phyloP scores from a whole-genome alignment of 2,797 vertebrate species.

The Podarcis siculus region DNA sequence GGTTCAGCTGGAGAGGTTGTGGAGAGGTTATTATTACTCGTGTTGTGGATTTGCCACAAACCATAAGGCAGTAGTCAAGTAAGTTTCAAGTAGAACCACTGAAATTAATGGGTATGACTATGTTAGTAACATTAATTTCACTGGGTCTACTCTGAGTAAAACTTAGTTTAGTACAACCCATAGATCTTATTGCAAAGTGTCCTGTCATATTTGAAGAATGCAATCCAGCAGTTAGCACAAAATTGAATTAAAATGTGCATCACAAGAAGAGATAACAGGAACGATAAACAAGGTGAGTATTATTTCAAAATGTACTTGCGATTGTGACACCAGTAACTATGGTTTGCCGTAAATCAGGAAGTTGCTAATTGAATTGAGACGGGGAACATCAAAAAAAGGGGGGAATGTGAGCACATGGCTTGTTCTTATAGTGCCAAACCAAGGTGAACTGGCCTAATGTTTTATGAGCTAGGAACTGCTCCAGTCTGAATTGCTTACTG shows the following conservation, averaged over 20 bases:
- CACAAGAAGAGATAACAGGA: background rate
- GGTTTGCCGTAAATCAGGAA: background rate
- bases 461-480: background rate
- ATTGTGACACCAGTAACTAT: background rate
- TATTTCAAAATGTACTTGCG: background rate
- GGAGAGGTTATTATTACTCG: background rate
- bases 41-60: background rate
- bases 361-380: background rate
- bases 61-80: no score
- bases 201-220: background rate
- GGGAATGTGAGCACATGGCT: background rate
- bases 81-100: no score
- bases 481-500: background rate
- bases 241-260: background rate
- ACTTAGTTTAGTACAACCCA: no score
- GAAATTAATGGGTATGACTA: no score
- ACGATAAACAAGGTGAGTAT: background rate
- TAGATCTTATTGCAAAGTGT: background rate
- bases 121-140: no score
- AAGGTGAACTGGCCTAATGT: background rate
- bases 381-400: background rate
- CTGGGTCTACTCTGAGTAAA: no score
- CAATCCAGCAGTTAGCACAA: background rate
- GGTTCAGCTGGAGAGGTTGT: background rate
- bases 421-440: background rate